A percentile compares a stretch with the other conserved stretches of the same genome.
Conservation (phyloP, 2,113 vertebrate species). For the Sphyrna mokarran region DNA sequence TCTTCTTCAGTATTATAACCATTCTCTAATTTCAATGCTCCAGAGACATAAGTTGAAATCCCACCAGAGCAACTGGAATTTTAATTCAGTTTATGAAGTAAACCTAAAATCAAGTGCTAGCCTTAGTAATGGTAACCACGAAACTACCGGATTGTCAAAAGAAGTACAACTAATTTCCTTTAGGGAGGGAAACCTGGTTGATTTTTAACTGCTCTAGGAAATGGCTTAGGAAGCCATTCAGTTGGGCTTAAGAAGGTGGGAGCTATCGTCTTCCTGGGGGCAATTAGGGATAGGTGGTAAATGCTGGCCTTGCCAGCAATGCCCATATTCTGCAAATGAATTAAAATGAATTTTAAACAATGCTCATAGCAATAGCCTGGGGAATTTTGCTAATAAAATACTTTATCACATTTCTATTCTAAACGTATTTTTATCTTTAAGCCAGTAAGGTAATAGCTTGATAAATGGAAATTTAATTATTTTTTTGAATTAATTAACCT, state of each 20-base stretch:
- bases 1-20: too few relatives aligned
- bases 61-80: not conserved
- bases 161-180: not conserved
- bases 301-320: not conserved
- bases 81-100: not conserved
- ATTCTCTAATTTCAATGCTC: too few relatives aligned
- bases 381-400: not conserved
- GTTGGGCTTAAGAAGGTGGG: not conserved
- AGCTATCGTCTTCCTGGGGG: not conserved
- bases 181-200: not conserved
- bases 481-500: not conserved
- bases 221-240: not conserved
- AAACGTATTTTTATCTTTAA: not conserved
- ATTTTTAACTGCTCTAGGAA: not conserved
- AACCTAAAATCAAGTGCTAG: not conserved
- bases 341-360: not conserved
- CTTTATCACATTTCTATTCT: not conserved
- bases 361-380: not conserved
- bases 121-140: not conserved
- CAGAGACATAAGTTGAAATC: not conserved
- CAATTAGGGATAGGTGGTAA: not conserved
- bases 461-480: not conserved
- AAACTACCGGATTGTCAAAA: not conserved
- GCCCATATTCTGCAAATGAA: not conserved
- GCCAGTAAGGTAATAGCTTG: not conserved